These are phyloP conservation scores for Digitonthophagus gazella DNA, from an alignment of 2,888 invertebrate species.

Conservation along the genomic window DNA sequence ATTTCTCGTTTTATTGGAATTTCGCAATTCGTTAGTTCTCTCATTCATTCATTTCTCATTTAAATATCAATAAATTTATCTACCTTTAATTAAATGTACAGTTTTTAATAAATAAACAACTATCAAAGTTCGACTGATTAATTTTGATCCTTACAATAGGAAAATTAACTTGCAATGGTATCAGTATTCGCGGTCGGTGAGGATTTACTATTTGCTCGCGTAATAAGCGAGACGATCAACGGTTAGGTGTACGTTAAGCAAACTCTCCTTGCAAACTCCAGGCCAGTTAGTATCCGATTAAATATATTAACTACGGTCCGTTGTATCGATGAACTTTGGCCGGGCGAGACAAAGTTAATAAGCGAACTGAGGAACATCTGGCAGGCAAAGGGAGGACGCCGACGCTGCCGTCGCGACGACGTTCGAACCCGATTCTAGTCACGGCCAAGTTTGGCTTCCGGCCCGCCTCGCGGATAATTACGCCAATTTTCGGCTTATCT, in stretches of 20 bases:
- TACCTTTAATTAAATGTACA: no score
- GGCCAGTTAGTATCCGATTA: background rate
- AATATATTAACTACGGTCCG: background rate
- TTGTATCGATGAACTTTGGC: conserved; percentile 9
- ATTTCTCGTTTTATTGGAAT: no score
- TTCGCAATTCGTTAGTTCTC: no score
- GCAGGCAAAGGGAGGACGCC: background rate
- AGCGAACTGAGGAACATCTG: conserved; percentile 11
- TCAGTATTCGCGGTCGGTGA: no score
- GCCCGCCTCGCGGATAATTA: conserved; percentile 27
- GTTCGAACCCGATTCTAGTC: conserved; percentile 9
- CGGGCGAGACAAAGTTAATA: background rate
- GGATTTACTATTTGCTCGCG: no score
- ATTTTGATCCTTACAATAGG: no score
- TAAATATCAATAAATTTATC: no score
- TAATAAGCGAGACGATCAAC: background rate
- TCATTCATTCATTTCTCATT: no score
- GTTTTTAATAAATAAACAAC: no score
- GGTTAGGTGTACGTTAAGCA: background rate
- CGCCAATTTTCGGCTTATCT: conserved; percentile 26
- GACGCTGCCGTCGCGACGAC: background rate
- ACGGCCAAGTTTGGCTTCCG: conserved; percentile 16
- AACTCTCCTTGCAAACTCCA: background rate
- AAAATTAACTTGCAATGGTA: no score
- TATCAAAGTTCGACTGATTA: no score